These are phyloP conservation scores for Salpingus planirostris DNA, from an alignment of 2,888 invertebrate genomes.

Conservation along the genomic window DNA sequence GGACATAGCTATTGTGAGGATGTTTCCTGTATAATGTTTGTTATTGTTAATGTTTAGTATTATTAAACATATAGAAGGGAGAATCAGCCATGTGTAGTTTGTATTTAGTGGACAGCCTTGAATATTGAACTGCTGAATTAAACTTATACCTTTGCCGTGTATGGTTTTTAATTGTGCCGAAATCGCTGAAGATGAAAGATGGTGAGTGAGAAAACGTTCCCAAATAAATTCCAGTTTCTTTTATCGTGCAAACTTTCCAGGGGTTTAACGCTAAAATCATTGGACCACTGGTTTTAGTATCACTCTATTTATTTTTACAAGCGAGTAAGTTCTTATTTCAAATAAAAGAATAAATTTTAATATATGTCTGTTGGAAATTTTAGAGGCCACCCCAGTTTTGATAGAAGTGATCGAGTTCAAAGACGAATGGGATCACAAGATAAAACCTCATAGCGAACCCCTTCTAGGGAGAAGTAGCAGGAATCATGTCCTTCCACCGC, in stretches of 20 bases:
- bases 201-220: slow-evolving; percentile 8
- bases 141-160: slow-evolving; percentile 8
- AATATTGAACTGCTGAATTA: slow-evolving; percentile 22
- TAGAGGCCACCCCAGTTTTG: slow-evolving; percentile 14
- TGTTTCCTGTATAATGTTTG: slow-evolving; percentile 12
- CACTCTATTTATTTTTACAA: too few relatives aligned
- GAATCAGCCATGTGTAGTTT: slow-evolving; percentile 24
- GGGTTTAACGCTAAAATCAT: too few relatives aligned
- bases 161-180: slow-evolving; percentile 7
- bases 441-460: slow-evolving; percentile 21
- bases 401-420: slow-evolving; percentile 16
- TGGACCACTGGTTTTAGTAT: too few relatives aligned
- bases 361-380: too few relatives aligned
- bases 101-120: slow-evolving; percentile 27
- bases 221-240: too few relatives aligned
- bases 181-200: slow-evolving; percentile 7
- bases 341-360: too few relatives aligned
- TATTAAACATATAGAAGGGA: slow-evolving; percentile 13
- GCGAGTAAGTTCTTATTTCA: too few relatives aligned
- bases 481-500: slow-evolving; percentile 20
- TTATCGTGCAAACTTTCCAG: too few relatives aligned
- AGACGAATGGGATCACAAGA: slow-evolving; percentile 26
- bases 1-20: slow-evolving; percentile 9
- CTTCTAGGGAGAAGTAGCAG: slow-evolving; percentile 17
- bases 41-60: slow-evolving; percentile 12